phyloP scores from a whole-genome alignment of 2,113 vertebrate genomes.

The Erythrocebus patas region DNA sequence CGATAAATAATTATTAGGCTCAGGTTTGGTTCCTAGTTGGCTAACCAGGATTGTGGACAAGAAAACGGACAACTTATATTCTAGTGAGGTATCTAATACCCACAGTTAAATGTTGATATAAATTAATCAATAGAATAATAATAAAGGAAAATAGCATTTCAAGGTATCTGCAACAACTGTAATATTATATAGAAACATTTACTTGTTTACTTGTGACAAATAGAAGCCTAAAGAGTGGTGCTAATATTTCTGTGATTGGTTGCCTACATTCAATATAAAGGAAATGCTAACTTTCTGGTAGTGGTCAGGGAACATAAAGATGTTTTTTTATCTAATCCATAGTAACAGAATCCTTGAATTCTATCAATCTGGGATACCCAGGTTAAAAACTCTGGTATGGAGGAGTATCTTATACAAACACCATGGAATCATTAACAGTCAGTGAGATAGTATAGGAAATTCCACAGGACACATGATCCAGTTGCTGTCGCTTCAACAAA shows the following conservation, averaged over 20 bases:
- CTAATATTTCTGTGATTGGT: neutral
- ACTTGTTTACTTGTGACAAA: neutral
- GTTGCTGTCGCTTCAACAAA: neutral
- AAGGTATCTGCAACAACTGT: neutral
- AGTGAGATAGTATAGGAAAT: neutral
- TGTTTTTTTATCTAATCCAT: neutral
- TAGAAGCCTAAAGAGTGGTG: neutral
- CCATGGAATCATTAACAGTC: neutral
- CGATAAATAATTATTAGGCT: neutral
- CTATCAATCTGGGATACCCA: neutral
- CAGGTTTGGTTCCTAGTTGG: neutral
- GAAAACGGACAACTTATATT: neutral
- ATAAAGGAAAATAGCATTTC: neutral
- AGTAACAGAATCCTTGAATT: neutral
- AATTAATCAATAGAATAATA: neutral
- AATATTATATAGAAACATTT: neutral
- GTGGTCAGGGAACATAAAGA: neutral
- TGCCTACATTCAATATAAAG: neutral
- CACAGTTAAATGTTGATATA: neutral
- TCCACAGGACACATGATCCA: neutral
- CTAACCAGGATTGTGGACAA: neutral
- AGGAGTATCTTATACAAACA: neutral
- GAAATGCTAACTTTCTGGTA: neutral
- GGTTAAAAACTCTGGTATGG: neutral
- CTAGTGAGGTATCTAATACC: neutral